Evolutionary conservation across 2,113 vertebrate genomes (phyloP).

Genomic region (Phylloscopus trochiloides): DNA sequence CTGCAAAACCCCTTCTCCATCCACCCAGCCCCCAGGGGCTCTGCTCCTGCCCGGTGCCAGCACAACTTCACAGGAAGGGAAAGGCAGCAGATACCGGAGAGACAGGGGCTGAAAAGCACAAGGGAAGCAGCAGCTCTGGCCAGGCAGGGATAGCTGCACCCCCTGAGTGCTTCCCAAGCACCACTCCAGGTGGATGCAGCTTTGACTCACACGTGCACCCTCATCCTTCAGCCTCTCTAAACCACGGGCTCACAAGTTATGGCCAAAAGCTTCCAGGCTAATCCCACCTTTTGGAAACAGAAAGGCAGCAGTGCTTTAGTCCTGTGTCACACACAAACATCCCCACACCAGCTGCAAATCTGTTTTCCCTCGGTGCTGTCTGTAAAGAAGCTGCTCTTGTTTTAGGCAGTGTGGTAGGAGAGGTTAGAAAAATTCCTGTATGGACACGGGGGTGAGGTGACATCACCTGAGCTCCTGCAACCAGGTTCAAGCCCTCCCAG

Average conservation of each 20-base stretch:
- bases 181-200: accelerated
- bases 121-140: not conserved
- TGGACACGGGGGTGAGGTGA: not conserved
- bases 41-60: not conserved
- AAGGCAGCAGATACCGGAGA: not conserved
- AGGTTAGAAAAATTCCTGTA: not conserved
- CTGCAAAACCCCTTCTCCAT: not conserved
- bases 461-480: not conserved
- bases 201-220: not conserved
- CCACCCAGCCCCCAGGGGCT: not conserved
- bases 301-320: not conserved
- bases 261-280: not conserved
- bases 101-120: not conserved
- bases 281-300: not conserved
- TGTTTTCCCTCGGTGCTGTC: accelerated
- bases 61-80: accelerated
- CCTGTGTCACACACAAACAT: too few species aligned
- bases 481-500: not conserved
- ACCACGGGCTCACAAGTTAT: accelerated
- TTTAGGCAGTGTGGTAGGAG: not conserved
- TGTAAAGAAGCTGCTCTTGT: not conserved
- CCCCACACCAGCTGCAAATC: not conserved
- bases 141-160: accelerated
- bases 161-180: accelerated
- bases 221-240: not conserved